Percentiles rank a stretch among this genome's conserved stretches.
Evolutionary conservation across 2,888 invertebrate genomes (phyloP).

Genomic region (Pammene aurita): DNA sequence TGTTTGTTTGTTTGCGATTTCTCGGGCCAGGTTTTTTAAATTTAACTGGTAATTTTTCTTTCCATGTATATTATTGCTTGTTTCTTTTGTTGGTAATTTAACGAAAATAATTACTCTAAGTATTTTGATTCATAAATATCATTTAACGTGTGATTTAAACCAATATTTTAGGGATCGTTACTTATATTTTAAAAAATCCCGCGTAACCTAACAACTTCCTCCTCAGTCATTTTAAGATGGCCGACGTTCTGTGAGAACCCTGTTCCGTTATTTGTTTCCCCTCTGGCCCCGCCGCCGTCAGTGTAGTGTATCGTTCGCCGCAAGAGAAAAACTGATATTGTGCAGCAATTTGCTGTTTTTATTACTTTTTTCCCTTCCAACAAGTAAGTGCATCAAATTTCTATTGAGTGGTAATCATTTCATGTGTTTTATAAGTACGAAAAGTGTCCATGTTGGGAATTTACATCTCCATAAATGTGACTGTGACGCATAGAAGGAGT

Average conservation of each 20-base stretch:
- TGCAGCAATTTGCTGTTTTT: conserved; percentile 82
- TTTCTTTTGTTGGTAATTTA: no score
- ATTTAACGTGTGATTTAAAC: no score
- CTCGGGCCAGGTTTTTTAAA: no score
- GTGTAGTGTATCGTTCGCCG: conserved; percentile 82
- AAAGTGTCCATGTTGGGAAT: conserved; percentile 60
- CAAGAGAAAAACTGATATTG: conserved; percentile 82
- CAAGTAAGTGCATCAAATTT: conserved; percentile 79
- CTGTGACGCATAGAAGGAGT: conserved; percentile 86
- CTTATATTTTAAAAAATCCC: conserved; percentile 33
- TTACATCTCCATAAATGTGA: conserved; percentile 67
- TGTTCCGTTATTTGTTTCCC: conserved; percentile 82
- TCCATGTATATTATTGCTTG: no score
- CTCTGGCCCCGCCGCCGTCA: conserved; percentile 82
- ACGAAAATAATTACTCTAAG: no score
- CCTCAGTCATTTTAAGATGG: conserved; percentile 63
- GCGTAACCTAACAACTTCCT: conserved; percentile 41
- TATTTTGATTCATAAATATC: no score
- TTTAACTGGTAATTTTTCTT: no score
- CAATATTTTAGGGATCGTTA: background rate
- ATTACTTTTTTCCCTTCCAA: conserved; percentile 81
- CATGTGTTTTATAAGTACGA: conserved; percentile 52
- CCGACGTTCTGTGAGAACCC: conserved; percentile 77
- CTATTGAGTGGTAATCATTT: conserved; percentile 65
- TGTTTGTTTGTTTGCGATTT: no score